Base-by-base conservation (phyloP, 2,888 invertebrate species). In the Rugalucina vietnamica region DNA sequence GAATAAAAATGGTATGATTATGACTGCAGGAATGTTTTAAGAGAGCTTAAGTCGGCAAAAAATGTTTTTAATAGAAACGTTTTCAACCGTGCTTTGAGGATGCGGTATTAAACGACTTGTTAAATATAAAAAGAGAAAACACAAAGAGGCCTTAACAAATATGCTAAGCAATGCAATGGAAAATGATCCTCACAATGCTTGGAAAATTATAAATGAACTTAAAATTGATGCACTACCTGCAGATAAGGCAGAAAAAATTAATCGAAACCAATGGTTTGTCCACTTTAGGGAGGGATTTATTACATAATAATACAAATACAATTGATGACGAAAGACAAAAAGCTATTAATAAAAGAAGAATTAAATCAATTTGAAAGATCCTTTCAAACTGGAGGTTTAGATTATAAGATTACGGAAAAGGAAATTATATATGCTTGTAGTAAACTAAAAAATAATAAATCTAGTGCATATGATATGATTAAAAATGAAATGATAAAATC, bases 211-310 rank as follows among this genome's bases (percentile, higher is more conserved):
- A 5, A 60, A 60, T 60, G 27, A 60, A 60, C 21, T 60, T 18
- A 60, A 60, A 60, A 60, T 29, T 29, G 60, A 60, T 27, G 27
- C 60, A 60, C 5, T 60, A 29, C 60, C 60, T 21, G 60, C 60
- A 18, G 60, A 60, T 27, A 60, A 60, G 18, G 60, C 60, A 60
- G 60, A 60, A 60, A 60, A 60, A 27, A n/a, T n/a, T n/a, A 60
- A 60, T 60, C 5, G 29, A 18, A 29, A 27, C 27, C 27, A 60
- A 29, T 60, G 60, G 60, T 60, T 12, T 32, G 29, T 32, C 1
- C 29, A 60, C 29, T 60, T 60, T 21, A 27, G 29, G 27, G 60
- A 60, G n/a, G n/a, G n/a, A n/a, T n/a, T n/a, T n/a, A n/a, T n/a
- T n/a, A n/a, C n/a, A n/a, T n/a, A n/a, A n/a, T n/a, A n/a, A n/a